These are phyloP conservation scores for Drosophila orosa DNA, from an alignment of 1,140 invertebrate genomes.

Conservation along the genomic window DNA sequence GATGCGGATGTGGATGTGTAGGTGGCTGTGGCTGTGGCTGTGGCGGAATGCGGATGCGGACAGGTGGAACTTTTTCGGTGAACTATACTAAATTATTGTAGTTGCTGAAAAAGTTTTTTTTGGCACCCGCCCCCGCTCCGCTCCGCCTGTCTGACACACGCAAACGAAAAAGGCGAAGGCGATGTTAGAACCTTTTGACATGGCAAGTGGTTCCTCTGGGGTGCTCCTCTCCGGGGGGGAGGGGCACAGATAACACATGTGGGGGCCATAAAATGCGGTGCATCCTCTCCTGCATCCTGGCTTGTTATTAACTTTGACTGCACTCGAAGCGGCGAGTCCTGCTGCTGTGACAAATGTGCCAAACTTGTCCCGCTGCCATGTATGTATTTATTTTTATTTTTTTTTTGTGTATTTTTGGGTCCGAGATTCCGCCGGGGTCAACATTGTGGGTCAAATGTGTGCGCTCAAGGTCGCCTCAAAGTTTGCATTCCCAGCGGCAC, in stretches of 20 bases:
- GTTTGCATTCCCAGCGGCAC: constrained; percentile 53
- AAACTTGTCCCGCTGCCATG: constrained; percentile 46
- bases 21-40: constrained; percentile 6
- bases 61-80: constrained; percentile 77
- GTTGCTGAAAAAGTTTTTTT: constrained; percentile 71
- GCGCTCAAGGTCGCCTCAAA: constrained; percentile 64
- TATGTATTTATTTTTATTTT: constrained; percentile 12
- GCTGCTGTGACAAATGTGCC: constrained; percentile 69
- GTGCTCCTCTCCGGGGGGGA: not conserved
- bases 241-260: not conserved
- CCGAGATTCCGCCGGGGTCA: not conserved
- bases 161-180: constrained; percentile 11
- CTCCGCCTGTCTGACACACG: constrained; percentile 18
- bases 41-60: constrained; percentile 50
- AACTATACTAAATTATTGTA: constrained; percentile 83
- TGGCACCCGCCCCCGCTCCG: constrained; percentile 13
- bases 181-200: constrained; percentile 65
- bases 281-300: not conserved
- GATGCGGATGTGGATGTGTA: constrained; percentile 39
- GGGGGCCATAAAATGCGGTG: constrained; percentile 61
- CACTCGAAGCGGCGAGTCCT: constrained; percentile 39
- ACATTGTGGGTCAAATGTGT: constrained; percentile 29
- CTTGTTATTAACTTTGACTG: constrained; percentile 53
- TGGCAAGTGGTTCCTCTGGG: constrained; percentile 8
- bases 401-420: constrained; percentile 6